Evolutionary conservation across 2,888 invertebrate genomes (phyloP), one percentile per base, ranked within the genome.

Genomic region (Argyresthia goedartella): DNA sequence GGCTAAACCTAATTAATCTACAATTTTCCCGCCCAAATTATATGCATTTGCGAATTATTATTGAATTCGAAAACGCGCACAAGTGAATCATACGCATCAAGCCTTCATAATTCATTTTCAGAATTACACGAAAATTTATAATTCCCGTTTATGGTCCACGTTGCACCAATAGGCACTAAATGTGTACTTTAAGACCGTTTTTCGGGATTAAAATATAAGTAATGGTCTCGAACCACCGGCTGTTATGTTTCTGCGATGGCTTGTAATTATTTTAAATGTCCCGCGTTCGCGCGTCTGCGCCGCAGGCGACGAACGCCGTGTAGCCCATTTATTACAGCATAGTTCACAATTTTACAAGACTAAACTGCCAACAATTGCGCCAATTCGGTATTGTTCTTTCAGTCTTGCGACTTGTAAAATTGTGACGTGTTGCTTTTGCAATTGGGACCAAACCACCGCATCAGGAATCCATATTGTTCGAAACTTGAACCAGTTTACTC

Each of bases 211-310:
- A 79, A 82, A 82, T 81, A 79, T 85, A 82, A 85, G 82, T 85
- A 81, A 85, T 86, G 86, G 77, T 79, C 81, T 79, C 77, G 85
- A 85, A 85, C 84, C 74, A 84, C 85, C 76, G 80, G 81, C 81
- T 85, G 81, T 81, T 82, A 78, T 76, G 73, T 76, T 79, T 79
- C 76, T 76, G 71, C 69, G 76, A 80, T 80, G 84, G 85, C 86
- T 87, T 87, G 85, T 87, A 87, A 87, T 87, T 87, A 87, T 87
- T 87, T 86, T 86, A 86, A 87, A 87, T 86, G 85, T 87, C 82
- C 85, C 85, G 87, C 82, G 66, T 44, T 49, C 49, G 42, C 44
- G 53, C 49, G 25, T 25, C 34, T 65, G 71, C 67, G 73, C 67
- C 62, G 49, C 51, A 25, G 25, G 67, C 25, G 2, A 25, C 25